These are phyloP conservation scores for Clarias pachynema DNA, from an alignment of 2,797 vertebrate genomes.

Conservation along the genomic window DNA sequence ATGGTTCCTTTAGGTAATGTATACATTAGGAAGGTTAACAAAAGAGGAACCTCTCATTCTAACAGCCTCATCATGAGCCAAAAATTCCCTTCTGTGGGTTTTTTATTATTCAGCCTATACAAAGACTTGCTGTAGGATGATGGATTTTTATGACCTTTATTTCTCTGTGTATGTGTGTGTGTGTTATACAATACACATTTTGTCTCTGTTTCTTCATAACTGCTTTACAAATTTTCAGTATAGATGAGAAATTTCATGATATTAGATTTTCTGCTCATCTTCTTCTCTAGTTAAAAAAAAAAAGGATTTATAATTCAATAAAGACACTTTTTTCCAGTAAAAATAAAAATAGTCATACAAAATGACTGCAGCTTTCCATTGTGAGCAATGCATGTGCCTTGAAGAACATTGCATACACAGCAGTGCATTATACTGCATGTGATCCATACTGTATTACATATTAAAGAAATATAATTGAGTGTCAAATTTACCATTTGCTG, in stretches of 20 bases:
- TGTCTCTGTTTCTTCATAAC: not conserved
- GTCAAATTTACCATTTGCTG: not conserved
- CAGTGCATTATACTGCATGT: no score
- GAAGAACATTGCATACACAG: not conserved
- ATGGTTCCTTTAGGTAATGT: slow-evolving; percentile 4
- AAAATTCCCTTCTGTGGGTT: slow-evolving; percentile 3
- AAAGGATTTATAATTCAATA: not conserved
- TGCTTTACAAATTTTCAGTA: not conserved
- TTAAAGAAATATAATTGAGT: not conserved
- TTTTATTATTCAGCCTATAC: not conserved
- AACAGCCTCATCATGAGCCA: not conserved
- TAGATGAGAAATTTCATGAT: not conserved
- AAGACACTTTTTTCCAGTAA: not conserved
- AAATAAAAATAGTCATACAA: not conserved
- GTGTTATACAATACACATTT: not conserved
- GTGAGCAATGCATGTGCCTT: not conserved
- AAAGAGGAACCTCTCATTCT: slow-evolving; percentile 9
- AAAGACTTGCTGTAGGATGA: not conserved
- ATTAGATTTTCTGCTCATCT: not conserved
- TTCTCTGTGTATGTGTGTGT: not conserved
- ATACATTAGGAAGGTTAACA: not conserved
- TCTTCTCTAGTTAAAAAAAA: not conserved
- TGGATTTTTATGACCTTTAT: not conserved
- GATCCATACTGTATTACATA: not conserved
- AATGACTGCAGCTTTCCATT: not conserved